phyloP scores from a whole-genome alignment of 23 tunicate species.

The Halocynthia aurantium region DNA sequence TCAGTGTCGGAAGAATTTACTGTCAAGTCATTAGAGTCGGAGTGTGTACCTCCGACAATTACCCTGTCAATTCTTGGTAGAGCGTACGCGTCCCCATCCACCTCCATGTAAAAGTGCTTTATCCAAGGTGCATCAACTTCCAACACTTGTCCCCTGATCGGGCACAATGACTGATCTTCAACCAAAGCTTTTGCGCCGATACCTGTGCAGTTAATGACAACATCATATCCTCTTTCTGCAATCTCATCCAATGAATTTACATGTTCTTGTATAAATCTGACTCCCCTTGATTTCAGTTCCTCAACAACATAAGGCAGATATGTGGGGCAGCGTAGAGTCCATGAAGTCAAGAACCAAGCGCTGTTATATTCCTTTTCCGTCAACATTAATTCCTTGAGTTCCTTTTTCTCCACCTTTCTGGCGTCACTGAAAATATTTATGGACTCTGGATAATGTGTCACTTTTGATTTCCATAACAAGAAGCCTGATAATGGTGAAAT shows the following conservation, averaged over 20 bases:
- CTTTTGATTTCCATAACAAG: too few species aligned
- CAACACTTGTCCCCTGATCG: constrained; percentile 69
- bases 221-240: constrained; percentile 34
- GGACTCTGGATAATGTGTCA: too few species aligned
- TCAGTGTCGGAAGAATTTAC: constrained; percentile 32
- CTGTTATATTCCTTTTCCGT: neutral
- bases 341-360: constrained; percentile 29
- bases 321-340: constrained; percentile 49
- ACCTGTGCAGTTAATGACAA: constrained; percentile 72
- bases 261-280: constrained; percentile 42
- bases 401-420: neutral
- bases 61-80: constrained; percentile 55
- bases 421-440: too few species aligned
- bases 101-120: constrained; percentile 28
- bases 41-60: constrained; percentile 65
- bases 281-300: constrained; percentile 35
- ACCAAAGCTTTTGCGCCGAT: constrained; percentile 43
- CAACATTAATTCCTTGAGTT: neutral
- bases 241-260: constrained; percentile 44
- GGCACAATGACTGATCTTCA: constrained; percentile 25
- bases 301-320: constrained; percentile 45
- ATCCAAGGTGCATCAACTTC: constrained; percentile 87
- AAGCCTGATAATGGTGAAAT: too few species aligned
- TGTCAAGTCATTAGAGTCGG: constrained; percentile 31
- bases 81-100: constrained; percentile 31